Base-by-base conservation (phyloP, 2,797 vertebrate species). In the Urophycis tenuis region DNA sequence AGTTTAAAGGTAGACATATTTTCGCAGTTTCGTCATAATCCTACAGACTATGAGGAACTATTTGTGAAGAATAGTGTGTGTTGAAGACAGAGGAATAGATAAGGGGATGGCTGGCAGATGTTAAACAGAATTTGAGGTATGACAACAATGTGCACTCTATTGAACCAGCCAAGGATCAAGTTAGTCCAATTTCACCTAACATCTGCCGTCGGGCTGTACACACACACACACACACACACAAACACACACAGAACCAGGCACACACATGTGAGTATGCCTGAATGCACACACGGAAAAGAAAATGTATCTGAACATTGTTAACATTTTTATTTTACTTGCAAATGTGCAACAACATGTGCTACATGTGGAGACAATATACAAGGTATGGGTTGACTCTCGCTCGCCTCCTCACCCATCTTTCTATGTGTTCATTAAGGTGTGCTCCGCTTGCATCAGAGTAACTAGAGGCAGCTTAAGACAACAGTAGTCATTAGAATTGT, bases 271-370 rank as follows among this genome's bases (percentile, higher is more conserved):
- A 25, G n/a, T 25, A 70, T 19, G 67, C 67, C 35, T 32, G 41
- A 6, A 49, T 39, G 29, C 73, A 74, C 73, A 74, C 73, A 74
- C 49, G n/a, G n/a, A n/a, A 53, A 19, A 14, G 35, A 74, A 74
- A 17, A 31, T 15, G 30, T 29, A 22, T 30, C 3, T 35, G 8
- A 29, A 53, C 41, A 35, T 29, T 41, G 36, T 74, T 31, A 0
- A 17, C 0, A 70, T 32, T 31, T 15, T 32, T 33, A 74, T 35
- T 74, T 19, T 3, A 25, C 10, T 15, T 64, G n/a, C 53, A 64
- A 25, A 10, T 67, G 25, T 67, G 60, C 53, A 5, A 1, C 45
- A 3, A 53, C 45, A 53, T 53, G 45, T 53, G 22, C 5, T 60
- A n/a, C 14, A 9, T 9, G 25, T 67, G 60, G 25, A 67, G 60